A percentile compares a stretch with the other conserved stretches of the same genome.
These are phyloP conservation scores for Clarias gariepinus DNA, from an alignment of 2,113 vertebrate genomes.

Conservation along the genomic window DNA sequence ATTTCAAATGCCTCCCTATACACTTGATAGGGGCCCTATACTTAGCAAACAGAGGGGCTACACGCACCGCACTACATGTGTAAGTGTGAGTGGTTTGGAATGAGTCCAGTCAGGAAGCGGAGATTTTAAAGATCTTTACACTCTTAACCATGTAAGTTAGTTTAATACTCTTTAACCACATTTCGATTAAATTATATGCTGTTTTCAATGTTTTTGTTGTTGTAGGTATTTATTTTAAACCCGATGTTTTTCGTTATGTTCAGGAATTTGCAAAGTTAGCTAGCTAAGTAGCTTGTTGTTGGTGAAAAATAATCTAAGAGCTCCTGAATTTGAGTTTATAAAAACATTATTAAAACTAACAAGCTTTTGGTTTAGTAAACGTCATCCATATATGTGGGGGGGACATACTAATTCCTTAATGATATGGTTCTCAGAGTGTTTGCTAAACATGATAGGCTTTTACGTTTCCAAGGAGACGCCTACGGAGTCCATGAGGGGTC, in stretches of 20 bases:
- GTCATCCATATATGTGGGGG: neutral
- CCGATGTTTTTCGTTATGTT: neutral
- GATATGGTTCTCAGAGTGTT: neutral
- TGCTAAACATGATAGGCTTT: neutral
- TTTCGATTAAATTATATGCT: neutral
- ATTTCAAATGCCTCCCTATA: neutral
- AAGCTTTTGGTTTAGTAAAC: neutral
- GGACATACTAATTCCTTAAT: neutral
- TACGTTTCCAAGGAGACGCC: conserved; percentile 19
- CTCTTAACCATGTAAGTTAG: neutral
- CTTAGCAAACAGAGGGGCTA: fast-evolving
- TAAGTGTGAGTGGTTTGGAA: neutral
- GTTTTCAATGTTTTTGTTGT: neutral
- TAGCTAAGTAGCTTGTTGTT: neutral
- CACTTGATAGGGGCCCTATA: neutral
- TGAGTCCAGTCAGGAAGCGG: neutral
- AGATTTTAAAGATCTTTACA: neutral
- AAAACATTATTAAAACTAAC: neutral
- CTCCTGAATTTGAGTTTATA: neutral
- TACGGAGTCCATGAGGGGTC: conserved; percentile 6
- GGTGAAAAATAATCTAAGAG: neutral
- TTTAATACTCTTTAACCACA: neutral
- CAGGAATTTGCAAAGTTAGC: neutral
- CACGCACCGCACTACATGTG: neutral
- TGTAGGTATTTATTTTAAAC: neutral